phyloP scores from a whole-genome alignment of 2,797 vertebrate genomes.

The Neosalanx taihuensis region DNA sequence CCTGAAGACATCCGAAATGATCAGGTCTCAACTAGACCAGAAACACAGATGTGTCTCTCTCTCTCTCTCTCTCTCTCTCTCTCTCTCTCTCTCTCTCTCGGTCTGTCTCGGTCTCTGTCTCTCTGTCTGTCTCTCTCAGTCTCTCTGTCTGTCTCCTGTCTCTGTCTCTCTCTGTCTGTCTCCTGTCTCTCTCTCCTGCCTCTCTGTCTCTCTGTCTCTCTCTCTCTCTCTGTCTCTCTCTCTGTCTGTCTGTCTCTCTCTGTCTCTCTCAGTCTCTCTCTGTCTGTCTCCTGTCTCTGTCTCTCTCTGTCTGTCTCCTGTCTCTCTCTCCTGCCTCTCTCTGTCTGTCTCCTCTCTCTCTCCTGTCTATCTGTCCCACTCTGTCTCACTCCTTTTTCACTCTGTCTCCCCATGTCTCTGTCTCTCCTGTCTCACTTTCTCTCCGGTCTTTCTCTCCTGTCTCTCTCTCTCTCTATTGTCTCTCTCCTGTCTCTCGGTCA shows the following conservation, averaged over 20 bases:
- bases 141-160: neutral
- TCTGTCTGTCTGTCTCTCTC: constrained; percentile 16
- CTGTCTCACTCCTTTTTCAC: neutral
- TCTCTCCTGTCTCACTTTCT: neutral
- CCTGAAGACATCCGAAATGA: constrained; percentile 57
- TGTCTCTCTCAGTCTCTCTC: constrained; percentile 5
- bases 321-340: no score
- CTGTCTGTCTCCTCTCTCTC: constrained; percentile 17
- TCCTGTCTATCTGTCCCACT: neutral
- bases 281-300: neutral
- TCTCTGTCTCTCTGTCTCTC: neutral
- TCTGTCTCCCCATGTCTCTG: neutral
- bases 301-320: neutral
- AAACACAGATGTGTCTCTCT: no score
- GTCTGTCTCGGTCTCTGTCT: neutral
- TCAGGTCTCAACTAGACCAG: constrained; percentile 58
- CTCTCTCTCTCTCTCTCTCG: constrained; percentile 2
- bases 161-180: constrained; percentile 10
- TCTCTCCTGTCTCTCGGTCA: neutral
- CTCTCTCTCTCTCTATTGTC: constrained; percentile 10
- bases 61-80: constrained; percentile 10
- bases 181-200: neutral
- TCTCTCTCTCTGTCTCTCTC: neutral
- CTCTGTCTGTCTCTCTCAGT: neutral
- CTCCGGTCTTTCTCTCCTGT: constrained; percentile 16